Conservation (phyloP, 2,113 vertebrate species). For the Rhombomys opimus region DNA sequence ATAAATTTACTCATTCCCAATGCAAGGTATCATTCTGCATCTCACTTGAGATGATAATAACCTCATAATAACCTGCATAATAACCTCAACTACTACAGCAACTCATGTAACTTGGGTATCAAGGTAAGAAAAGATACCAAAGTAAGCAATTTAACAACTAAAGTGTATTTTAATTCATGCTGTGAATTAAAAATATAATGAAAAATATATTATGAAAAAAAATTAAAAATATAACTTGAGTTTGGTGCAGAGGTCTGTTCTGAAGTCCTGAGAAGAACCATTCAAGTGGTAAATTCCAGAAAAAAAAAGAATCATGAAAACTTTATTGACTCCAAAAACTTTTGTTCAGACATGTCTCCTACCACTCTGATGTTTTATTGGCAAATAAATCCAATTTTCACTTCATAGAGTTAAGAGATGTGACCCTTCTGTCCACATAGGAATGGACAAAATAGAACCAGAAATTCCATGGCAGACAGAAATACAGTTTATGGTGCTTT, state of each 20-base stretch:
- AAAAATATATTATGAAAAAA: no score
- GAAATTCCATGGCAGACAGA: not conserved
- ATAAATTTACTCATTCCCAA: not conserved
- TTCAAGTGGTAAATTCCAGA: not conserved
- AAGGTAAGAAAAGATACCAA: not conserved
- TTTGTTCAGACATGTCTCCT: not conserved
- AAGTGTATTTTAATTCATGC: not conserved
- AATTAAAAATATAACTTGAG: no score
- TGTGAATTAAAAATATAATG: not conserved
- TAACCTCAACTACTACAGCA: not conserved
- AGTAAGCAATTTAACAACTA: not conserved
- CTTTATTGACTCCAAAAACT: not conserved
- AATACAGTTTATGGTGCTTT: not conserved
- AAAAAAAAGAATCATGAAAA: not conserved
- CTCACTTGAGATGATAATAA: not conserved
- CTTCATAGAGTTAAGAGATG: not conserved
- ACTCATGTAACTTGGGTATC: not conserved
- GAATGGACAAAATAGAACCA: not conserved
- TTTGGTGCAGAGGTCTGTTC: not conserved
- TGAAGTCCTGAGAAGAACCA: not conserved
- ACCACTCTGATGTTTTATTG: not conserved
- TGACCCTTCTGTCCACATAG: not conserved
- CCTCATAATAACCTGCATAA: not conserved
- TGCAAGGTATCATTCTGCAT: not conserved
- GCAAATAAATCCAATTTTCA: not conserved